These are phyloP conservation scores for Pomacea maculata DNA, from an alignment of 1,140 invertebrate species.

Conservation along the genomic window DNA sequence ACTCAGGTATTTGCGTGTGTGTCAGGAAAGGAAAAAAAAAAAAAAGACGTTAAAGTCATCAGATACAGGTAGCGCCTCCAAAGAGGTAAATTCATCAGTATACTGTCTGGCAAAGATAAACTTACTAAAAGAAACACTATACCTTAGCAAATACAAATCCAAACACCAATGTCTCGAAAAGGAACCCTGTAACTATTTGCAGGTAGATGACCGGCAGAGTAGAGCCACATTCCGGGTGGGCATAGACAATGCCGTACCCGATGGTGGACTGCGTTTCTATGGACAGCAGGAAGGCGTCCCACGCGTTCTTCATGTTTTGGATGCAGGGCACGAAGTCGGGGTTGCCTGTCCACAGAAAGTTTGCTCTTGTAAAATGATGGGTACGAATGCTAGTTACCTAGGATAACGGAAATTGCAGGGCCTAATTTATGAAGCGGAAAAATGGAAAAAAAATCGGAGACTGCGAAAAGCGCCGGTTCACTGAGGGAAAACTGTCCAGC, in stretches of 20 bases:
- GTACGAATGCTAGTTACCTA: too few species aligned
- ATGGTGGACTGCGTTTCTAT: slow-evolving; percentile 69
- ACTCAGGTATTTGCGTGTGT: too few species aligned
- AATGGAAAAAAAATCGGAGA: too few species aligned
- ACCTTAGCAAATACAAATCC: slow-evolving; percentile 50
- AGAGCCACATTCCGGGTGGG: slow-evolving; percentile 67
- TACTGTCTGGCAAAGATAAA: too few species aligned
- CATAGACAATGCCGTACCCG: slow-evolving; percentile 73
- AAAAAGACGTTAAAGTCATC: too few species aligned
- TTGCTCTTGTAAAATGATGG: slow-evolving; percentile 60
- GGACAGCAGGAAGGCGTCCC: slow-evolving; percentile 64
- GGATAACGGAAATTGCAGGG: too few species aligned
- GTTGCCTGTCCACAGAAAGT: slow-evolving; percentile 70
- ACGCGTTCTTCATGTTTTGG: slow-evolving; percentile 49
- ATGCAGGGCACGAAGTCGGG: slow-evolving; percentile 62
- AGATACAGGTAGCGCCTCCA: too few species aligned
- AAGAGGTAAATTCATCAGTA: too few species aligned
- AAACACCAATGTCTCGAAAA: slow-evolving; percentile 56
- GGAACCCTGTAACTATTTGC: slow-evolving; percentile 55
- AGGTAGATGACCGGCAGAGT: slow-evolving; percentile 51
- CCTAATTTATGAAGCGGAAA: too few species aligned
- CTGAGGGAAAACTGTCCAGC: too few species aligned
- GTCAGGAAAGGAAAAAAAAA: too few species aligned
- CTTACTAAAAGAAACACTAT: neutral
- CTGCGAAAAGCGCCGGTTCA: too few species aligned